phyloP scores from a whole-genome alignment of 2,113 vertebrate species.

The Anoura caudifer region DNA sequence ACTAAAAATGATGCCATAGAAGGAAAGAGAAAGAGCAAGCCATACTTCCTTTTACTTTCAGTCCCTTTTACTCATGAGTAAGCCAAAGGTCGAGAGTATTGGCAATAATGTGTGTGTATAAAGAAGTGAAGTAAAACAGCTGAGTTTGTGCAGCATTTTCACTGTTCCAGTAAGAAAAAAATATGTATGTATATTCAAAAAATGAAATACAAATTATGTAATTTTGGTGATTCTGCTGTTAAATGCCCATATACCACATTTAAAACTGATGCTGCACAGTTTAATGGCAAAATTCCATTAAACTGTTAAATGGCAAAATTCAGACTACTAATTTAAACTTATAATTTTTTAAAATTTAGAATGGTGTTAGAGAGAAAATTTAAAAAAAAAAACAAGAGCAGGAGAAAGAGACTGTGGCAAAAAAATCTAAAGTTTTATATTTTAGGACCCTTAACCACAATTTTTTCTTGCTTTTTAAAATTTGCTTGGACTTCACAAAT shows the following conservation, averaged over 20 bases:
- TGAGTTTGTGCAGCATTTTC: not conserved
- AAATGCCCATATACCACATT: not conserved
- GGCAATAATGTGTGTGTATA: not conserved
- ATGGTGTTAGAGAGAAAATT: not conserved
- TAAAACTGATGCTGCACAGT: not conserved
- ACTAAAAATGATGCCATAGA: not conserved
- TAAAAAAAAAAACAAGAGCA: not conserved
- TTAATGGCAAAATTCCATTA: not conserved
- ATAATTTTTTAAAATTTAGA: not conserved
- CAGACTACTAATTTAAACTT: not conserved
- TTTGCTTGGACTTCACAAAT: not conserved
- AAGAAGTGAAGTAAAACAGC: not conserved
- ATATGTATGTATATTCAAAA: not conserved
- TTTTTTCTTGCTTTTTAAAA: not conserved
- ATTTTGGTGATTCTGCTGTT: not conserved
- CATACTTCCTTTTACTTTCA: not conserved
- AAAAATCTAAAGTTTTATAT: not conserved
- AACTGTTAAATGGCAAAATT: not conserved
- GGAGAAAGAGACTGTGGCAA: not conserved
- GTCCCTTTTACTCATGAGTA: not conserved
- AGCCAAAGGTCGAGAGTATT: not conserved
- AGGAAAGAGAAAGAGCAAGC: not conserved
- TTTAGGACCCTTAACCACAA: not conserved
- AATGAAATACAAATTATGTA: not conserved
- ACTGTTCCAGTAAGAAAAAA: not conserved